Conservation (phyloP, 2,888 invertebrate genomes). For the Lepas anatifera region DNA sequence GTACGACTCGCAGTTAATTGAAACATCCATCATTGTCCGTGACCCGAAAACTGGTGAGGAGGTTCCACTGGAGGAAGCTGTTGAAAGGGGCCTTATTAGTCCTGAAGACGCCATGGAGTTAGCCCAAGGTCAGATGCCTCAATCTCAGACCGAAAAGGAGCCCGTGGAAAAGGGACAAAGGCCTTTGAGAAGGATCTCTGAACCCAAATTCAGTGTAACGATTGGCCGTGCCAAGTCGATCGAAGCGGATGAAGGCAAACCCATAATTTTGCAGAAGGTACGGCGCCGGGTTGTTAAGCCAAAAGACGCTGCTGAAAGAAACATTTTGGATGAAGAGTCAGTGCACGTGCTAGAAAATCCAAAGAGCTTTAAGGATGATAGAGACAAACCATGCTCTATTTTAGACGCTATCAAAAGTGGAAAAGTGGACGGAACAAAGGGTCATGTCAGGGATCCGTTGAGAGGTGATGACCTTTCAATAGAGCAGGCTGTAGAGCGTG, state of each 20-base stretch:
- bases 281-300: slow-evolving; percentile 51
- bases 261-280: slow-evolving; percentile 60
- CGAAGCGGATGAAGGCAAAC: slow-evolving; percentile 49
- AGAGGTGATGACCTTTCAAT: slow-evolving; percentile 67
- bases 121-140: slow-evolving; percentile 29
- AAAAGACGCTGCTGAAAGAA: slow-evolving; percentile 63
- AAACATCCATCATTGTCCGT: slow-evolving; percentile 24
- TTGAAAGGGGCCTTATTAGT: slow-evolving; percentile 35
- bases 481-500: slow-evolving; percentile 67
- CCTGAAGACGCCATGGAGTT: slow-evolving; percentile 40
- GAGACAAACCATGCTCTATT: slow-evolving; percentile 48
- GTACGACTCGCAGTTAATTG: slow-evolving; percentile 26
- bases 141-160: slow-evolving; percentile 26
- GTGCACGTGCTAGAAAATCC: slow-evolving; percentile 45
- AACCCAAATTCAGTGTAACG: slow-evolving; percentile 54
- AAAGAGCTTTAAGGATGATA: slow-evolving; percentile 17
- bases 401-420: slow-evolving; percentile 58
- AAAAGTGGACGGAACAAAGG: slow-evolving; percentile 56
- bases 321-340: slow-evolving; percentile 71
- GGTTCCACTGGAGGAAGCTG: slow-evolving; percentile 36
- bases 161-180: not conserved
- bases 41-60: slow-evolving; percentile 25
- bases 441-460: slow-evolving; percentile 69
- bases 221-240: slow-evolving; percentile 47
- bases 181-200: slow-evolving; percentile 34